phyloP scores from a whole-genome alignment of 2,113 vertebrate species.

The Rhinolophus sinicus region DNA sequence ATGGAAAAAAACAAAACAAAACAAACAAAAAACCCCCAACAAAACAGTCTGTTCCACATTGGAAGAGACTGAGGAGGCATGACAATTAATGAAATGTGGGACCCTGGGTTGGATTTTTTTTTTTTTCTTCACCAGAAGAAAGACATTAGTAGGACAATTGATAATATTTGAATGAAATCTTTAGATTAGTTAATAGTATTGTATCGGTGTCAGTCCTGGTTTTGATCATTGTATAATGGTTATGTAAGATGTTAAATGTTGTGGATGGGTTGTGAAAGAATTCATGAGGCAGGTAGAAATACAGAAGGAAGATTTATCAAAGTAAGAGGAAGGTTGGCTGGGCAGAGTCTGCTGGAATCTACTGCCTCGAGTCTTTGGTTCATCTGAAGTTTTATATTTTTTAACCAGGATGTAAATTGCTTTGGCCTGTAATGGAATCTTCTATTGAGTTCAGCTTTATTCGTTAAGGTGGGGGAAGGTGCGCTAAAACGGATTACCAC shows the following conservation, averaged over 20 bases:
- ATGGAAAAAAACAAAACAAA: not conserved
- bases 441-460: too few relatives aligned
- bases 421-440: too few relatives aligned
- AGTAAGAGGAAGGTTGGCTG: too few relatives aligned
- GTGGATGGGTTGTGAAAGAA: too few relatives aligned
- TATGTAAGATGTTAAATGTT: not conserved
- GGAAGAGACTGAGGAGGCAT: not conserved
- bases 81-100: not conserved
- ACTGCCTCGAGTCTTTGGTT: too few relatives aligned
- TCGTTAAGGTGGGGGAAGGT: too few relatives aligned
- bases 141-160: not conserved
- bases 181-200: not conserved
- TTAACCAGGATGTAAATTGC: too few relatives aligned
- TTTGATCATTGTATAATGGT: not conserved
- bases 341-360: too few relatives aligned
- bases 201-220: not conserved
- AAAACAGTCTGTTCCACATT: not conserved
- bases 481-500: too few relatives aligned
- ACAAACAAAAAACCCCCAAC: not conserved
- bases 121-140: not conserved
- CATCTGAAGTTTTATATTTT: too few relatives aligned
- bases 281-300: too few relatives aligned
- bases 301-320: too few relatives aligned
- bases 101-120: not conserved
- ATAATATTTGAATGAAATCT: not conserved